Base-by-base conservation (phyloP, 2,113 vertebrate genomes). In the Garra rufa region DNA sequence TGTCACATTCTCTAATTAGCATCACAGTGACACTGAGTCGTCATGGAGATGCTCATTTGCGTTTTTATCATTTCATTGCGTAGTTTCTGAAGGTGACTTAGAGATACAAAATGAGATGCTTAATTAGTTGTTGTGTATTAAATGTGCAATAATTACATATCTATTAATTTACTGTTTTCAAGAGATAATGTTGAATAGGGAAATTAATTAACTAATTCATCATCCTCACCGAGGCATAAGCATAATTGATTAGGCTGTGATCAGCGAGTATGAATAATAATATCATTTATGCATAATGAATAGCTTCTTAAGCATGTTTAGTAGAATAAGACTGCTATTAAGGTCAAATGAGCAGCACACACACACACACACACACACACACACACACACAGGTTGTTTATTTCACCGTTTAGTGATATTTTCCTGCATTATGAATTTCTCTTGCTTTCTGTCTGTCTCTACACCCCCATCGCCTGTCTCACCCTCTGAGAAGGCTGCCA, bases 241-340 rank as follows among this genome's bases (percentile, higher is more conserved):
- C 9, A 50, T 76, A 82, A 87, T 81, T 57, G 67, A 84, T 84
- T 67, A 81, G 78, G 61, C 57, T 67, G 46, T 81, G 79, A 84
- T 71, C 48, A 74, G 17, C 13, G 26, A 76, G 46, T 59, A 67
- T 76, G 77, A 81, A 57, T 52, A 76, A 76, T 81, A 81, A 75
- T 30, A 21, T 73, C 9, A 26, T 81, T 81, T 89, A 90, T 86
- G 86, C 83, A 79, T 14, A 74, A 84, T 88, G 21, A 89, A 91
- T 90, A 88, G 89, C 87, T 92, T 93, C 73, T 85, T 86, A 86
- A 80, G 74, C 86, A 28, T 65, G 74, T 34, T 83, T 86, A 24
- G 10, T 87, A 50, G 65, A 76, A 85, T 76, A 48, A 81, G 73
- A 57, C 63, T n/a, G 41, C 81, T 89, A 91, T 92, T 92, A 93